Percentiles rank a stretch among this genome's conserved stretches.
Conservation (phyloP, 2,113 vertebrate genomes). For the Callipepla squamata region DNA sequence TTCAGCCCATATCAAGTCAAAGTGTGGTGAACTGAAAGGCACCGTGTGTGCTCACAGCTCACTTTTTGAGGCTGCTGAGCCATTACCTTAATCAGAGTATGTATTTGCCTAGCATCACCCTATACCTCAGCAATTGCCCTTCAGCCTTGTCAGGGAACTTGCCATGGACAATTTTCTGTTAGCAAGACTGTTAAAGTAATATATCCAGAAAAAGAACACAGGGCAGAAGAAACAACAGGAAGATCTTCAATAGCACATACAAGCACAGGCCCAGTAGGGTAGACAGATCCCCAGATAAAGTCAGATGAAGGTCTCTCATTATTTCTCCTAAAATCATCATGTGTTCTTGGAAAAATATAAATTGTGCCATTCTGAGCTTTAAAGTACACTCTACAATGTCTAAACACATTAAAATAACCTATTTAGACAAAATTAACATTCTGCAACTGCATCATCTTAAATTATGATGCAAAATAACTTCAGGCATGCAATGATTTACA, state of each 20-base stretch:
- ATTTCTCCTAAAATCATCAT: not conserved
- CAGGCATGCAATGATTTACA: conserved; percentile 53
- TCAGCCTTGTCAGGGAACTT: not conserved
- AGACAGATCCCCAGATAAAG: not conserved
- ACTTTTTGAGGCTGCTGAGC: not conserved
- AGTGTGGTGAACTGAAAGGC: not conserved
- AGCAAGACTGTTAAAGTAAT: not conserved
- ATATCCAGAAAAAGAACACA: conserved; percentile 5
- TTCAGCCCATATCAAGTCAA: not conserved
- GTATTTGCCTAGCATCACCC: not conserved
- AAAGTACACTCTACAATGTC: not conserved
- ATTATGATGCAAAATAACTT: conserved; percentile 53
- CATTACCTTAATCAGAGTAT: not conserved
- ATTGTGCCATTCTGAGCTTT: not conserved
- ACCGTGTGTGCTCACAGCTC: not conserved
- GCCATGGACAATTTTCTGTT: not conserved
- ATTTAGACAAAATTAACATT: conserved; percentile 53
- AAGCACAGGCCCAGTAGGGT: not conserved
- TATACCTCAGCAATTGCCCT: not conserved
- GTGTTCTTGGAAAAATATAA: not conserved
- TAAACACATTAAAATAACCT: not conserved
- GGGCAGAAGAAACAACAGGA: conserved; percentile 2
- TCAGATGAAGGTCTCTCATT: not conserved
- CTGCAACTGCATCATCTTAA: conserved; percentile 1
- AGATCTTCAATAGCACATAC: not conserved